Base-by-base conservation (phyloP, 2,888 invertebrate genomes). In the Pristionchus exspectatus region DNA sequence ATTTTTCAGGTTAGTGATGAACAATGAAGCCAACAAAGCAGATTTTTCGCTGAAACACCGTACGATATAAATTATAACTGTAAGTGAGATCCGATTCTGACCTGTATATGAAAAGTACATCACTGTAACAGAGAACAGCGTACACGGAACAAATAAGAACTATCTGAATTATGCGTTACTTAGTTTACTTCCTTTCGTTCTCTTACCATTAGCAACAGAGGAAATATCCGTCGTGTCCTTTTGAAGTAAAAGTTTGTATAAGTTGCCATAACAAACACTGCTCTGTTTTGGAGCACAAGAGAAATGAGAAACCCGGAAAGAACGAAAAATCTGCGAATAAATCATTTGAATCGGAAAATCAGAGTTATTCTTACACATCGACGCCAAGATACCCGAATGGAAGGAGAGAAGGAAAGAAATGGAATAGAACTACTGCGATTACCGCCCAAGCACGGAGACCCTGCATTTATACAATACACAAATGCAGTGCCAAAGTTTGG, bases 291-390 rank as follows among this genome's bases (percentile, higher is more conserved):
- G 12, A 92, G 91, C 44, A 92, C 92, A 90, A 92, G 90, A 59
- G 92, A 91, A 90, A 92, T 92, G 24, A 92, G 89, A 66, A 91
- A 92, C 16, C 92, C 92, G 44, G 92, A 92, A 7, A 92, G 90
- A 1, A 92, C 92, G 86, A 92, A 92, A 74, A 92, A 92, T 87
- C 92, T 92, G 90, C 66, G 90, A 90, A 2, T 83, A 16, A 9
- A 30, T 9, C 7, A 38, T 30, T 24, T 4, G 44, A 50, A 18
- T 7, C 4, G 21, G 27, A 1, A 56, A 50, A 30, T 54, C 27
- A 24, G 16, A 27, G 4, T 30, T 10, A 27, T 5, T 10, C 90
- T 85, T 18, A 92, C 91, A 90, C 88, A 89, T 92, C 91, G n/a
- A 92, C 91, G 77, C 91, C 91, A 18, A 92, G 90, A 89, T 90